These are phyloP conservation scores for Acrocyrtus sp. DNA, from an alignment of 2,888 invertebrate species.

Conservation along the genomic window DNA sequence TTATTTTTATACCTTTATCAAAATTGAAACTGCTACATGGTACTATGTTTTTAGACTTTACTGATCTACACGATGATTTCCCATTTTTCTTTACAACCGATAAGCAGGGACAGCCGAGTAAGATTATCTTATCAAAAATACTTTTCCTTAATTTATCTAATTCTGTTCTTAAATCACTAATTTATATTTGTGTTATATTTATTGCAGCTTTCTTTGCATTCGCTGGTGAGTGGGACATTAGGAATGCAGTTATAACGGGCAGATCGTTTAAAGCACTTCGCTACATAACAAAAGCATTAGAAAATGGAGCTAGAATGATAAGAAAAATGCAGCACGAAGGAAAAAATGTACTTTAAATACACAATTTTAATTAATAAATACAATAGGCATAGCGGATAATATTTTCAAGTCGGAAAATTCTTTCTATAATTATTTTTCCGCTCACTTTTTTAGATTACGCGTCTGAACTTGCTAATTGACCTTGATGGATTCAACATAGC, in stretches of 20 bases:
- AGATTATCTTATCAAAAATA: neutral
- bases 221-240: slow-evolving; percentile 36
- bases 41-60: too few species aligned
- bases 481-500: slow-evolving; percentile 33
- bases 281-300: slow-evolving; percentile 28
- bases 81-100: slow-evolving; percentile 17
- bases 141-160: neutral
- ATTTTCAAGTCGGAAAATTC: too few species aligned
- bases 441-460: slow-evolving; percentile 24
- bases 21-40: too few species aligned
- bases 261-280: slow-evolving; percentile 10
- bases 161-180: neutral
- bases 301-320: slow-evolving; percentile 17
- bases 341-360: slow-evolving; percentile 28
- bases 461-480: slow-evolving; percentile 34
- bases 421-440: too few species aligned
- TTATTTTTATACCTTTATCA: too few species aligned
- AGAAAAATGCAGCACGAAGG: slow-evolving; percentile 19
- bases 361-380: neutral
- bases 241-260: slow-evolving; percentile 6
- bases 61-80: slow-evolving; percentile 17
- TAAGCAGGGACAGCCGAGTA: slow-evolving; percentile 34
- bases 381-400: too few species aligned
- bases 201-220: slow-evolving; percentile 23
- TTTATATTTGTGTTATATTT: neutral